Evolutionary conservation across 1,140 invertebrate genomes (phyloP).

Genomic region (Drosophila kurseongensis): DNA sequence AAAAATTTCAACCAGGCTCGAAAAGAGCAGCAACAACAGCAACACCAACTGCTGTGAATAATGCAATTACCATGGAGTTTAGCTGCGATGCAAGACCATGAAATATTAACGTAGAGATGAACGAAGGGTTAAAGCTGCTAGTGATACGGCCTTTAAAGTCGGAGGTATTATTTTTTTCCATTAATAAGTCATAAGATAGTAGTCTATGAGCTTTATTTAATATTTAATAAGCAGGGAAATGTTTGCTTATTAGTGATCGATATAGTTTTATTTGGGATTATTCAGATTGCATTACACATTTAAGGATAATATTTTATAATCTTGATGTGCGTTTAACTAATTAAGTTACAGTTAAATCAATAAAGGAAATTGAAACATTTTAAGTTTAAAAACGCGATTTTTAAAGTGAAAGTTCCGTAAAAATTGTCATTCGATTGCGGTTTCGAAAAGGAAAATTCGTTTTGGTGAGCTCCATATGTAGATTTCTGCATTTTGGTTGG

Average conservation of each 20-base stretch:
- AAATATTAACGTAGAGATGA: conserved; percentile 9
- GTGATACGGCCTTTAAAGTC: neutral
- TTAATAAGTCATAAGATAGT: too few species aligned
- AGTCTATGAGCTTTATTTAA: too few species aligned
- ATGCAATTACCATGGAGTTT: conserved; percentile 30
- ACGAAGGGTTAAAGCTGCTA: conserved; percentile 1
- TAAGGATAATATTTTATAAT: too few species aligned
- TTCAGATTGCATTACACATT: too few species aligned
- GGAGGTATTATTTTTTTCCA: neutral
- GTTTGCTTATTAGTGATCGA: too few species aligned
- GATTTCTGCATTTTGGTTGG: conserved; percentile 16
- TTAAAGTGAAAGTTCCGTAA: neutral
- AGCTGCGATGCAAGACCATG: conserved; percentile 29
- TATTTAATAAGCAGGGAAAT: too few species aligned
- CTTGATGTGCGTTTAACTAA: too few species aligned
- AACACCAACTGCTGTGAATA: conserved; percentile 27
- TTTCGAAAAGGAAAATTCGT: neutral
- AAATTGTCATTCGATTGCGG: neutral
- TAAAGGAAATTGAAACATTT: too few species aligned
- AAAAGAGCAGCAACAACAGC: conserved; percentile 7
- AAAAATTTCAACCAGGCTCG: conserved; percentile 32
- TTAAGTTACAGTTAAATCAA: too few species aligned
- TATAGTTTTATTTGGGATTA: too few species aligned
- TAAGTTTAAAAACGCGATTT: neutral
- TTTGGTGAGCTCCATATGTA: neutral